A percentile compares a stretch with the other conserved stretches of the same genome.
Evolutionary conservation across 2,888 invertebrate species (phyloP).

Genomic region (Drosophila bunnanda): DNA sequence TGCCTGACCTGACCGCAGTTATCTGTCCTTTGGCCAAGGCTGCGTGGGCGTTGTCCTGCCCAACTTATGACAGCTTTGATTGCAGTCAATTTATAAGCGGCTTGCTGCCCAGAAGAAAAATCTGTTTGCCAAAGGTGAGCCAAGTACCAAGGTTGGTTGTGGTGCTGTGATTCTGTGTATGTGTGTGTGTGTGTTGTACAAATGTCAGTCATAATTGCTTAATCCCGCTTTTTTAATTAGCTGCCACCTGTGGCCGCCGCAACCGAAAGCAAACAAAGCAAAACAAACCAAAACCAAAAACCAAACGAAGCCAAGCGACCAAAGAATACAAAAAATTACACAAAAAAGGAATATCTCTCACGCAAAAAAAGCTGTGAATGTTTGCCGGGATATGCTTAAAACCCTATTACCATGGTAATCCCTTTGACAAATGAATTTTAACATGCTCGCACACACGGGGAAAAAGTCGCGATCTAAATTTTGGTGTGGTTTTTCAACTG

Average conservation of each 20-base stretch:
- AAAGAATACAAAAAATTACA: constrained; percentile 6
- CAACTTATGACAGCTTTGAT: constrained; percentile 78
- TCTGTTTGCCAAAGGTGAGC: constrained; percentile 46
- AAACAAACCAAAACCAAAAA: constrained; percentile 35
- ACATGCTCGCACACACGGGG: constrained; percentile 52
- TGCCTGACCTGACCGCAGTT: constrained; percentile 64
- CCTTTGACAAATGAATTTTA: constrained; percentile 80
- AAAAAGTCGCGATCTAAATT: constrained; percentile 11
- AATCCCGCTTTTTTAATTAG: constrained; percentile 76
- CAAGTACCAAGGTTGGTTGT: constrained; percentile 3
- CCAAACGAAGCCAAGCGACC: constrained; percentile 12
- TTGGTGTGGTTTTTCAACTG: not conserved
- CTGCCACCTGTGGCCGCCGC: constrained; percentile 57
- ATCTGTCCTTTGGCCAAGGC: constrained; percentile 41
- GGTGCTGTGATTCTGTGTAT: constrained; percentile 29
- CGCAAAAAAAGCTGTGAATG: constrained; percentile 51
- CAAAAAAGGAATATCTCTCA: constrained; percentile 28
- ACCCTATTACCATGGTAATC: constrained; percentile 80
- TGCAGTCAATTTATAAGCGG: constrained; percentile 77
- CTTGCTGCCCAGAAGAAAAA: constrained; percentile 42
- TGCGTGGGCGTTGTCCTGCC: constrained; percentile 46
- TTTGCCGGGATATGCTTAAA: constrained; percentile 70
- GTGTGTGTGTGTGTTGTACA: constrained; percentile 51
- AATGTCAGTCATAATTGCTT: constrained; percentile 76
- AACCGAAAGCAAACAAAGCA: constrained; percentile 43